phyloP scores from a whole-genome alignment of 1,140 invertebrate genomes.

The Melanaphis sacchari region DNA sequence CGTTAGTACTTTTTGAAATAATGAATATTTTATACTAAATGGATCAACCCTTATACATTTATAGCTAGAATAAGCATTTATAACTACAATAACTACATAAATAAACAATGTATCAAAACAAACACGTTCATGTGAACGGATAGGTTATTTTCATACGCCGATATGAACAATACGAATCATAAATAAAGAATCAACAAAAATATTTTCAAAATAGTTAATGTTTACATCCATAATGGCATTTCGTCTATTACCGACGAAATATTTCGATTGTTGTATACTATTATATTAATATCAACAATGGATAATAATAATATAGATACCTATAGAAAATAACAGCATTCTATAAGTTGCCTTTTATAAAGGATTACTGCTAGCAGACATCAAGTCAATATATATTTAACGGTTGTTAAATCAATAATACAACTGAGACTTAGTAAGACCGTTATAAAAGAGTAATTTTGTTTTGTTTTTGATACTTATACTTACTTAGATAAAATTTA shows the following conservation, averaged over 20 bases:
- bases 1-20: too few relatives aligned
- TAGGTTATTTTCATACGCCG: neutral
- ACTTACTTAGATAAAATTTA: neutral
- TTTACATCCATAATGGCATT: neutral
- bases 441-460: neutral
- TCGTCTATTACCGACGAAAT: neutral
- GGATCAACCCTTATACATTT: too few relatives aligned
- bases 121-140: neutral
- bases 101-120: neutral
- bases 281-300: neutral
- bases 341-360: neutral
- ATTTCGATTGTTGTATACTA: neutral
- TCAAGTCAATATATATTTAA: neutral
- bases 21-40: too few relatives aligned
- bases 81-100: neutral
- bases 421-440: neutral
- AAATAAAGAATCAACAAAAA: neutral
- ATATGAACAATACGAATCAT: neutral
- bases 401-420: neutral
- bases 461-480: neutral
- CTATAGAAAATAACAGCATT: neutral
- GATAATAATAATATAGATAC: neutral
- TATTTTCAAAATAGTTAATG: neutral
- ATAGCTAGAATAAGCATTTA: neutral
- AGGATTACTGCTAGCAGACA: neutral